These are phyloP conservation scores for Ochlodes sylvanus DNA, from an alignment of 2,888 invertebrate genomes.

Conservation along the genomic window DNA sequence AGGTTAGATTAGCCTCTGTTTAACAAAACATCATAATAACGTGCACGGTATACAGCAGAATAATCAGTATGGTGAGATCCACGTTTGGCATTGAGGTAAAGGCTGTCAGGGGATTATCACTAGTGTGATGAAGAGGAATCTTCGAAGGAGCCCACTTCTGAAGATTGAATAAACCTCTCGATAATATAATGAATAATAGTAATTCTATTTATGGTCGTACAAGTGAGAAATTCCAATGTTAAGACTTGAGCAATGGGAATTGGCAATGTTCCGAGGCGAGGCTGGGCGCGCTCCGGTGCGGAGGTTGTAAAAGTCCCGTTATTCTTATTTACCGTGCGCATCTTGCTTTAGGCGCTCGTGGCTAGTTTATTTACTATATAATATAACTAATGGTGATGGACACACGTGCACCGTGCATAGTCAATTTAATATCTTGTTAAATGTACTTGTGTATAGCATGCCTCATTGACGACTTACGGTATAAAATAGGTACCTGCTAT, in stretches of 20 bases:
- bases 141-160: constrained; percentile 44
- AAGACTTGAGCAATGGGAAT: constrained; percentile 79
- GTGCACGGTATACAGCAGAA: constrained; percentile 39
- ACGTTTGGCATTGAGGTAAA: constrained; percentile 54
- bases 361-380: constrained; percentile 65
- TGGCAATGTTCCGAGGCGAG: constrained; percentile 80
- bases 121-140: constrained; percentile 42
- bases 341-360: constrained; percentile 73
- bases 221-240: constrained; percentile 80
- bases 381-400: constrained; percentile 40
- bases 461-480: background rate
- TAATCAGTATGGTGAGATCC: constrained; percentile 43
- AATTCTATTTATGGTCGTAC: constrained; percentile 72
- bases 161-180: constrained; percentile 43
- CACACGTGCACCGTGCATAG: constrained; percentile 32
- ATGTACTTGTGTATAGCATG: background rate
- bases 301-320: constrained; percentile 82
- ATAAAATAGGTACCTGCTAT: too few species aligned
- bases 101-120: constrained; percentile 48
- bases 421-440: background rate
- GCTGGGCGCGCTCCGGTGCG: constrained; percentile 65
- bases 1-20: constrained; percentile 51
- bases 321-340: constrained; percentile 82
- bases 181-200: constrained; percentile 65
- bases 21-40: constrained; percentile 47